Percentiles rank a stretch among this genome's conserved stretches.
Conservation (phyloP, 2,113 vertebrate species). For the Falcunculus frontatus region DNA sequence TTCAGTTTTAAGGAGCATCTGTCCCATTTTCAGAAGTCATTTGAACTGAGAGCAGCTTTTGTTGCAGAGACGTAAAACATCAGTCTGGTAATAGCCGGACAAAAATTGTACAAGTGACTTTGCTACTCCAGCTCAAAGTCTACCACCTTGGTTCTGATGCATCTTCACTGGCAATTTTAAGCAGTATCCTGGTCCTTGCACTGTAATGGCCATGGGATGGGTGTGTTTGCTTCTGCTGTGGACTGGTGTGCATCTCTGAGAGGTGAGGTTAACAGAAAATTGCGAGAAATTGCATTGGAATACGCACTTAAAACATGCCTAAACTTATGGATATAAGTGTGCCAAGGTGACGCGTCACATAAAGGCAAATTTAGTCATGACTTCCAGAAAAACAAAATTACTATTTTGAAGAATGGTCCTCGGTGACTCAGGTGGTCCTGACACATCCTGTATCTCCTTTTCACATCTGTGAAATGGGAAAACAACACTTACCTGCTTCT, state of each 20-base stretch:
- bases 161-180: background rate
- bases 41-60: background rate
- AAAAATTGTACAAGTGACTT: background rate
- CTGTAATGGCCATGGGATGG: background rate
- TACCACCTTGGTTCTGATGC: background rate
- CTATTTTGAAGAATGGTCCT: background rate
- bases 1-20: background rate
- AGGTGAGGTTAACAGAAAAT: background rate
- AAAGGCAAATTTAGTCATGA: background rate
- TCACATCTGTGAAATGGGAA: background rate
- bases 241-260: background rate
- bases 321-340: too few relatives aligned
- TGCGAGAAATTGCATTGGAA: background rate
- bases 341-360: background rate
- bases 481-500: background rate
- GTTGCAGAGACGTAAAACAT: background rate
- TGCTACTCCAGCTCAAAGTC: background rate
- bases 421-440: background rate
- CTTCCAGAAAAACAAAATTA: background rate
- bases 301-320: too few relatives aligned
- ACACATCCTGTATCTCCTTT: background rate
- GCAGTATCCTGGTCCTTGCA: background rate
- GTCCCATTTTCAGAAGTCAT: background rate
- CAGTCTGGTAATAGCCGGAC: background rate
- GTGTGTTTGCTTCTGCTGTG: background rate